Evolutionary conservation across 2,797 vertebrate genomes (phyloP), one percentile per base, ranked within the genome.

Genomic region (Crypturellus tataupa): DNA sequence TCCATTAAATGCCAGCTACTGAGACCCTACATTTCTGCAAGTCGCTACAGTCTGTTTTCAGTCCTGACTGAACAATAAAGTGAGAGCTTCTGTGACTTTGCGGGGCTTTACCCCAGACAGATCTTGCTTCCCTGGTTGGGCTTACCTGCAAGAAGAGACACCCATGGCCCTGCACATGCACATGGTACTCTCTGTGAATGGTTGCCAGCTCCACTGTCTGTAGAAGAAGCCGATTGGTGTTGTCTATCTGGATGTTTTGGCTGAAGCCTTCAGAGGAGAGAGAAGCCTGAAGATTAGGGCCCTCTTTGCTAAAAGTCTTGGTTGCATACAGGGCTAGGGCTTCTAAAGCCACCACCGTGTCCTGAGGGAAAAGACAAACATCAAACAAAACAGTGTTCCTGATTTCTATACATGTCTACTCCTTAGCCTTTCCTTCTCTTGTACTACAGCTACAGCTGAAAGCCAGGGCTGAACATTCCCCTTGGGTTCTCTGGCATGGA

Each of bases 291-390:
- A 79, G 94, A 65, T 98, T 94, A 24, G 72, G 84, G 62, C 98
- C 98, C 10, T 98, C 97, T 3, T 92, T 93, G 23, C 91, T 98
- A 80, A 98, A 98, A 83, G 97, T 98, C 90, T 96, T 97, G 15
- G 97, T 77, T 37, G 98, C 98, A 35, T 99, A 99, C 60, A 97
- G 97, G 17, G 99, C 97, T 85, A 99, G 96, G 9, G 98, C 99
- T 96, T 99, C 98, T 56, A 99, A 98, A 85, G 98, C 98, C 86
- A 99, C 98, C 51, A 99, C 98, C 0, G 98, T 99, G 91, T 99
- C 98, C 99, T 99, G 94, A 67, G 62, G 46, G 85, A 68, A 79
- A 46, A 72, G 72, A 35, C 5, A 55, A 37, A 69, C 17, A 13
- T 1, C 3, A 15, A 42, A 37, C 25, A 81, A 60, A 87, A 55